Percentiles rank a stretch among this genome's conserved stretches.
phyloP scores from a whole-genome alignment of 2,797 vertebrate genomes.

The Sparus aurata region DNA sequence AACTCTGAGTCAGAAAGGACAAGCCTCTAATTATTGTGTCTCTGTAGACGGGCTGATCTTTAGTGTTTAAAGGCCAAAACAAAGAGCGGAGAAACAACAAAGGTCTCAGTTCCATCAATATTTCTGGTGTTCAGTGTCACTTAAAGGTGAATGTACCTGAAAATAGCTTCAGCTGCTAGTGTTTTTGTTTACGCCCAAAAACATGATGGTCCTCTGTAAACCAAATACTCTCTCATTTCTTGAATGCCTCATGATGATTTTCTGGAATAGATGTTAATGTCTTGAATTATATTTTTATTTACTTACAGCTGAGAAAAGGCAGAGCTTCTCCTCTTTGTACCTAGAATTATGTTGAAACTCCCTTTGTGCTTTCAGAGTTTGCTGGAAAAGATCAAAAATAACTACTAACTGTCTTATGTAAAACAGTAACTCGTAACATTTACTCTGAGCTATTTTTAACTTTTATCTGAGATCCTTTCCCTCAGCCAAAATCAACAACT shows the following conservation, averaged over 20 bases:
- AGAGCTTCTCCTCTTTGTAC: neutral
- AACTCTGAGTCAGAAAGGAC: neutral
- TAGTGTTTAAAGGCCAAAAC: conserved; percentile 14
- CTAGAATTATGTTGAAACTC: neutral
- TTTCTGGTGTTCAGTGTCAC: neutral
- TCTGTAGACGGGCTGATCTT: neutral
- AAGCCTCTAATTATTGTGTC: conserved; percentile 9
- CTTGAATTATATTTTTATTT: too few relatives aligned
- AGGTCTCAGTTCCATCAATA: neutral
- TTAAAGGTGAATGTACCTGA: neutral
- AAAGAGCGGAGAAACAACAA: neutral
- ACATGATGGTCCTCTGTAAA: neutral
- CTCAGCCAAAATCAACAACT: neutral
- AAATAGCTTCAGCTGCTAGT: neutral
- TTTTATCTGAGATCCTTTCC: conserved; percentile 14
- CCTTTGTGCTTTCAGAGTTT: neutral
- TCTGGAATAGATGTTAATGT: neutral
- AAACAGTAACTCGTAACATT: conserved; percentile 4
- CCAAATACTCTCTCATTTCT: neutral
- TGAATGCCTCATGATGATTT: too few relatives aligned
- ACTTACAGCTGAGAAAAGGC: neutral
- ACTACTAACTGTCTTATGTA: neutral
- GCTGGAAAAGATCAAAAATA: neutral
- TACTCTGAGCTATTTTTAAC: neutral
- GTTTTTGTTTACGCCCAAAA: neutral